These are phyloP conservation scores for Eristalis arbustorum DNA, from an alignment of 2,888 invertebrate genomes.

Conservation along the genomic window DNA sequence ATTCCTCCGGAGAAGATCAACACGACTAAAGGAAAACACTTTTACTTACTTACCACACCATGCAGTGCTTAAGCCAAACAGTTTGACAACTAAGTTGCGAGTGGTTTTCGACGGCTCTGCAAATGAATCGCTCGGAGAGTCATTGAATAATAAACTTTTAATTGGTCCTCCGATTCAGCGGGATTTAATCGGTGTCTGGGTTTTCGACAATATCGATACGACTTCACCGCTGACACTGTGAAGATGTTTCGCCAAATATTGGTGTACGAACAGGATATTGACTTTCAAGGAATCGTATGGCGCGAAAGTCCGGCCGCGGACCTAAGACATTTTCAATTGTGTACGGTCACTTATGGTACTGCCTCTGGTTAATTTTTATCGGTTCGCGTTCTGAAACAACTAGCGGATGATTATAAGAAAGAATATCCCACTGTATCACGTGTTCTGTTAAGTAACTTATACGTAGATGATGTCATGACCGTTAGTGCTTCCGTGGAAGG, in stretches of 20 bases:
- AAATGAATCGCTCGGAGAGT: too few species aligned
- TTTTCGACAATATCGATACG: too few species aligned
- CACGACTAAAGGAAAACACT: not conserved
- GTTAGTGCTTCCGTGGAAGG: too few species aligned
- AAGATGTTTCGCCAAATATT: too few species aligned
- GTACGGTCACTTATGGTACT: constrained; percentile 64
- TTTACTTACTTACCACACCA: not conserved
- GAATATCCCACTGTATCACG: constrained; percentile 9
- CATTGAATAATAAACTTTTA: too few species aligned
- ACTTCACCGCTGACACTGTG: too few species aligned
- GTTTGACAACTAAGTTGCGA: too few species aligned
- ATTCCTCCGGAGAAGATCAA: not conserved
- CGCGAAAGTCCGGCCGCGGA: not conserved
- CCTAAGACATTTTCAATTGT: constrained; percentile 42
- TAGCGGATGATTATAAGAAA: not conserved
- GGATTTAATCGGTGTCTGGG: too few species aligned
- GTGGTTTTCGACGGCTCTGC: too few species aligned
- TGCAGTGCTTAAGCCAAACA: too few species aligned
- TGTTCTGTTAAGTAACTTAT: constrained; percentile 42
- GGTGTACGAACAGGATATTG: not conserved
- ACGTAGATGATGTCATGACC: constrained; percentile 60
- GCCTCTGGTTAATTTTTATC: constrained; percentile 29
- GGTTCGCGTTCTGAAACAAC: not conserved
- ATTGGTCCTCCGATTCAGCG: too few species aligned
- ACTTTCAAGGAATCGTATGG: not conserved